A percentile compares a stretch with the other conserved stretches of the same genome.
phyloP scores from a whole-genome alignment of 2,797 vertebrate genomes.

The Lepilemur ruficaudatus region DNA sequence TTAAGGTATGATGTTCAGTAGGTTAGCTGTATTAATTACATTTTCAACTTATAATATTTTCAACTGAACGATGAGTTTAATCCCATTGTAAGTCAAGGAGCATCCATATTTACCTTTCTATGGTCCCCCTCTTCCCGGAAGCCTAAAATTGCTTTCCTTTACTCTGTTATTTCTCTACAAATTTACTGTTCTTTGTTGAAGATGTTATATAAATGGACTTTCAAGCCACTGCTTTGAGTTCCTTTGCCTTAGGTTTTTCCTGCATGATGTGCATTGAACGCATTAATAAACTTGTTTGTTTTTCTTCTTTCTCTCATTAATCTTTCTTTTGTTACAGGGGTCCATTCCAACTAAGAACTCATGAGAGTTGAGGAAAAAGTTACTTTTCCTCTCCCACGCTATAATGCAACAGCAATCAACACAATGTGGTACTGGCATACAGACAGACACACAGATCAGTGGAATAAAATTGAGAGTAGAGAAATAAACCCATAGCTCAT shows the following conservation, averaged over 20 bases:
- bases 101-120: neutral
- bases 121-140: neutral
- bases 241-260: neutral
- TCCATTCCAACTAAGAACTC: neutral
- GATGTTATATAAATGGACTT: neutral
- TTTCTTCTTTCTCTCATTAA: neutral
- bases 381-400: neutral
- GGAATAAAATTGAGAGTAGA: neutral
- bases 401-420: neutral
- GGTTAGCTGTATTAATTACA: neutral
- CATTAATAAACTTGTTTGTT: neutral
- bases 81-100: neutral
- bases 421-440: neutral
- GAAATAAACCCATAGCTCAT: neutral
- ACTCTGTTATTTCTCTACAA: neutral
- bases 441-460: neutral
- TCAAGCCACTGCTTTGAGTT: neutral
- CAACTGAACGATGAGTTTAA: neutral
- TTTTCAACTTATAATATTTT: neutral
- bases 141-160: neutral
- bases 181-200: neutral
- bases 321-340: neutral
- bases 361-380: neutral
- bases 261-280: neutral
- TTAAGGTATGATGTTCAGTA: neutral